These are phyloP conservation scores for Menura novaehollandiae DNA, from an alignment of 2,113 vertebrate genomes.

Conservation along the genomic window DNA sequence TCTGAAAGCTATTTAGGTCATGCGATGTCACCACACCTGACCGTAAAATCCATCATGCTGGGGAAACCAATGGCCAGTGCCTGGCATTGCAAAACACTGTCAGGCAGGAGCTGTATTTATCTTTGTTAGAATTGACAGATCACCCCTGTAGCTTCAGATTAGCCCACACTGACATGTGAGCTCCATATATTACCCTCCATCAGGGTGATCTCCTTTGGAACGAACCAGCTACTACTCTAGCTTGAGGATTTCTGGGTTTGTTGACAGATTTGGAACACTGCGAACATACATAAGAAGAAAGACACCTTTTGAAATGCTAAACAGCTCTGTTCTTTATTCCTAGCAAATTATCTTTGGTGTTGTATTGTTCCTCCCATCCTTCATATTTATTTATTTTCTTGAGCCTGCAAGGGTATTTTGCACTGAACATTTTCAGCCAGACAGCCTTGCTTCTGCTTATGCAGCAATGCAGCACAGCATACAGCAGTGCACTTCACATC, in stretches of 20 bases:
- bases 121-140: constrained; percentile 68
- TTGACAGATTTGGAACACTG: neutral
- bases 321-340: neutral
- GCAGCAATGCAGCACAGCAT: neutral
- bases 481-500: neutral
- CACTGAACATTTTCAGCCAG: neutral
- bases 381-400: neutral
- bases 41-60: constrained; percentile 71
- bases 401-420: neutral
- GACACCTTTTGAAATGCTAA: constrained; percentile 50
- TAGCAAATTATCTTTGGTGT: neutral
- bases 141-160: constrained; percentile 35
- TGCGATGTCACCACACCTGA: constrained; percentile 65
- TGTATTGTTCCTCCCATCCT: neutral
- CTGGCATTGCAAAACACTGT: constrained; percentile 40
- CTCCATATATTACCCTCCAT: constrained; percentile 40
- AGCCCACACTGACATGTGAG: neutral
- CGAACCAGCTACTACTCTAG: neutral
- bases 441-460: neutral
- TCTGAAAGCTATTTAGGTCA: constrained; percentile 57
- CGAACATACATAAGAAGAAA: neutral
- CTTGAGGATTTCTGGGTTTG: neutral
- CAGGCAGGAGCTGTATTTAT: constrained; percentile 57
- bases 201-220: constrained; percentile 43
- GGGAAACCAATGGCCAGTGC: constrained; percentile 41